phyloP scores from a whole-genome alignment of 1,140 invertebrate genomes.

The Alviniconcha marisindica region DNA sequence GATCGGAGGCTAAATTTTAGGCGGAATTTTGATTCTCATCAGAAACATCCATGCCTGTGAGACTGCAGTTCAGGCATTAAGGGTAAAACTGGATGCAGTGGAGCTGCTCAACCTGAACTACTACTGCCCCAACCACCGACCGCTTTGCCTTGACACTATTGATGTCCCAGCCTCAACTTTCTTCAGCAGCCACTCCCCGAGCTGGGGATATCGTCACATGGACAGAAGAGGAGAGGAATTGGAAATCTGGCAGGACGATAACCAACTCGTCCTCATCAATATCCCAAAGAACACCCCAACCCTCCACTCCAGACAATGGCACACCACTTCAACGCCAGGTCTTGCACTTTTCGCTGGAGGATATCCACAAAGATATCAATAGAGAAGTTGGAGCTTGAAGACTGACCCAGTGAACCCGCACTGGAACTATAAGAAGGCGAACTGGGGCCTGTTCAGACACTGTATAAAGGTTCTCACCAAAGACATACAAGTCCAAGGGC shows the following conservation, averaged over 20 bases:
- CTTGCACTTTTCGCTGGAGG: slow-evolving; percentile 41
- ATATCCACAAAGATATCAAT: slow-evolving; percentile 28
- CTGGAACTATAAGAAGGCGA: slow-evolving; percentile 36
- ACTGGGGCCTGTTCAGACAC: slow-evolving; percentile 36
- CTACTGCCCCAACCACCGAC: slow-evolving; percentile 20
- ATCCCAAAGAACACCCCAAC: slow-evolving; percentile 5
- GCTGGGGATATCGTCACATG: not conserved
- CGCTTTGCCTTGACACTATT: not conserved
- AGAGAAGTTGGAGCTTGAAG: slow-evolving; percentile 22
- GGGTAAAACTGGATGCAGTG: not conserved
- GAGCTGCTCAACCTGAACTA: not conserved
- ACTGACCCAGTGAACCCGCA: not conserved
- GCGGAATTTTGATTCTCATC: not conserved
- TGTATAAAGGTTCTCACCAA: not conserved
- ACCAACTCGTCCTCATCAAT: slow-evolving; percentile 14
- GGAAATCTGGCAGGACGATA: slow-evolving; percentile 17
- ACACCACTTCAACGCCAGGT: slow-evolving; percentile 43
- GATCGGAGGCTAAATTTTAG: not conserved
- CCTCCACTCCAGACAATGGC: slow-evolving; percentile 43
- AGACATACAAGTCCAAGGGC: slow-evolving; percentile 18
- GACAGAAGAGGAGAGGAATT: slow-evolving; percentile 14
- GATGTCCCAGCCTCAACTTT: not conserved
- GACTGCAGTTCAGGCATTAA: not conserved
- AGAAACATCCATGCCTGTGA: slow-evolving; percentile 2
- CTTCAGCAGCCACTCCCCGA: not conserved